Conservation (phyloP, 2,888 invertebrate species). For the Melangyna quadrimaculata region DNA sequence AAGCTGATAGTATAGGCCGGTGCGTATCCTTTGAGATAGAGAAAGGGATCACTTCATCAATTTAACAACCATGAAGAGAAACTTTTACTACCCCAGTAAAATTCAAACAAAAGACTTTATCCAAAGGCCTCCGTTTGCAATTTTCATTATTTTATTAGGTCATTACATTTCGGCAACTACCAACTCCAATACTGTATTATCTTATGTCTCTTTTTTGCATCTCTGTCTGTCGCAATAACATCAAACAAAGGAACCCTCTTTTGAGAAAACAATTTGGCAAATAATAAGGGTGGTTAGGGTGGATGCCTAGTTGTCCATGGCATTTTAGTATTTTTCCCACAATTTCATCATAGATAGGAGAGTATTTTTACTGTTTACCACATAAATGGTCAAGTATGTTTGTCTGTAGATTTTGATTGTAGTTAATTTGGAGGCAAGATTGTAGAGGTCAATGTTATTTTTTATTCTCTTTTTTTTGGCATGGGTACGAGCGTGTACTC, state of each 20-base stretch:
- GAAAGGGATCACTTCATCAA: constrained; percentile 58
- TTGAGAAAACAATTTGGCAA: constrained; percentile 62
- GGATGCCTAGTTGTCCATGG: constrained; percentile 51
- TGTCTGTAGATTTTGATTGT: constrained; percentile 57
- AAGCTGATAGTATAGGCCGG: constrained; percentile 29
- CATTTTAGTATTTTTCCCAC: constrained; percentile 56
- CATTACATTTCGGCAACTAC: constrained; percentile 73
- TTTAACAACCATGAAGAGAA: constrained; percentile 62
- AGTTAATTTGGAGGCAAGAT: constrained; percentile 58
- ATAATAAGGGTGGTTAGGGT: constrained; percentile 63
- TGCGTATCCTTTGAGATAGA: constrained; percentile 34
- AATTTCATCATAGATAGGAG: constrained; percentile 55
- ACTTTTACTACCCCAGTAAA: constrained; percentile 79
- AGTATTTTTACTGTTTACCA: constrained; percentile 55
- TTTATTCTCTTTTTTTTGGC: constrained; percentile 3
- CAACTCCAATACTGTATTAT: constrained; percentile 64
- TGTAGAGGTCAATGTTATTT: constrained; percentile 53
- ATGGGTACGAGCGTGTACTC: neutral
- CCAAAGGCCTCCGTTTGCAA: constrained; percentile 76
- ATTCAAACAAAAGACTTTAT: constrained; percentile 77
- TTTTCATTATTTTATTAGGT: constrained; percentile 81
- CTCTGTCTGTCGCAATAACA: constrained; percentile 48
- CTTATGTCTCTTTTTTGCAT: constrained; percentile 57
- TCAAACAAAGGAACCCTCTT: constrained; percentile 61
- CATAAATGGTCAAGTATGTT: constrained; percentile 63